Percentiles rank a stretch among this genome's conserved stretches.
Evolutionary conservation across 2,797 vertebrate species (phyloP).

Genomic region (Podargus strigoides): DNA sequence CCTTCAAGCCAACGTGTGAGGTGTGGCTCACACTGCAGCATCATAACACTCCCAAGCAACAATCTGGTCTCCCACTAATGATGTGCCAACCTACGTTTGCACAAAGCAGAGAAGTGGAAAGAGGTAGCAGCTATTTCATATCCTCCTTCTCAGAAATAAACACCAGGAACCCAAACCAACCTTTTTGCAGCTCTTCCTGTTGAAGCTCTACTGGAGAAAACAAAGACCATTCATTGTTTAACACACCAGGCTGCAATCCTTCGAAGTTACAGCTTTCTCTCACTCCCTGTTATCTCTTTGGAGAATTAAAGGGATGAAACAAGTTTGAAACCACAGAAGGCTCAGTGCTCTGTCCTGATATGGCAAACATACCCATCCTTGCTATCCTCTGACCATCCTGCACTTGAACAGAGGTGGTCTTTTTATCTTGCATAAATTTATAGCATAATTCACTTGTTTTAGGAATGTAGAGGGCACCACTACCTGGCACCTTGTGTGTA

Average conservation of each 20-base stretch:
- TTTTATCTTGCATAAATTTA: background rate
- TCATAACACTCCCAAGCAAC: rapidly evolving
- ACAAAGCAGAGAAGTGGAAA: background rate
- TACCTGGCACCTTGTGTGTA: background rate
- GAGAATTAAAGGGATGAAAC: background rate
- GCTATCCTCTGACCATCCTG: background rate
- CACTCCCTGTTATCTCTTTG: background rate
- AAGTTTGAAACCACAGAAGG: background rate
- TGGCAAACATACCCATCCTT: background rate
- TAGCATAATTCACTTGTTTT: background rate
- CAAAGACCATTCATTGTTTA: background rate
- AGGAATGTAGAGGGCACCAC: background rate
- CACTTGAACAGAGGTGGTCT: background rate
- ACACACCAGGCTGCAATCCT: background rate
- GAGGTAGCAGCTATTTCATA: background rate
- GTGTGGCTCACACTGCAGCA: background rate
- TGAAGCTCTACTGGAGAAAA: background rate
- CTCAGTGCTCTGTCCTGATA: background rate
- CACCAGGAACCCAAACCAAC: background rate
- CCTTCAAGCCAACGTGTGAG: background rate
- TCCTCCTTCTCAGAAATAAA: constrained; percentile 6
- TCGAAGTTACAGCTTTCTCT: background rate
- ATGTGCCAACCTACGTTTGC: background rate
- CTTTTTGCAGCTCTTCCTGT: constrained; percentile 14
- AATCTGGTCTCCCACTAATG: background rate